Evolutionary conservation across 2,113 vertebrate species (phyloP).

Genomic region (Chlorocebus sabaeus): DNA sequence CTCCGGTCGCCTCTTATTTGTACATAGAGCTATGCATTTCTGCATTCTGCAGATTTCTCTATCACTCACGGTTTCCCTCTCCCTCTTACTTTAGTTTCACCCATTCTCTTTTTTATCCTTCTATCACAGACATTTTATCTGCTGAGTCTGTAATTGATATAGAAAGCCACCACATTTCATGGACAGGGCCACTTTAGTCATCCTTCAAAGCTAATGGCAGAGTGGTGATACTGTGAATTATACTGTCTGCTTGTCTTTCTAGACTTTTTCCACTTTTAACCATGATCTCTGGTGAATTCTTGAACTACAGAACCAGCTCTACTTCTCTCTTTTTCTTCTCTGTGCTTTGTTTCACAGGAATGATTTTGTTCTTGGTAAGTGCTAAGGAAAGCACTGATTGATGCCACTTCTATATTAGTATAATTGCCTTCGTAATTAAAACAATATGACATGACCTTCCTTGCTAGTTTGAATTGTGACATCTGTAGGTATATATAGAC

Average conservation of each 20-base stretch:
- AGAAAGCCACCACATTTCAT: not conserved
- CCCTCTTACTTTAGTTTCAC: not conserved
- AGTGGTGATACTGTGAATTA: not conserved
- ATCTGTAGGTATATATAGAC: not conserved
- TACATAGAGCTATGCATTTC: not conserved
- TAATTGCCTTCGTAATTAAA: not conserved
- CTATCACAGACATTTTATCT: constrained; percentile 12
- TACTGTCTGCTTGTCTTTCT: not conserved
- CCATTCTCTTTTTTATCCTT: not conserved
- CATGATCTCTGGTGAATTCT: not conserved
- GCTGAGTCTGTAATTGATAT: constrained; percentile 38
- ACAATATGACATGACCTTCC: not conserved
- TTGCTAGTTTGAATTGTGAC: not conserved
- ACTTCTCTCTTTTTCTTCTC: not conserved
- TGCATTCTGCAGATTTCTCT: not conserved
- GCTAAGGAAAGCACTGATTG: not conserved
- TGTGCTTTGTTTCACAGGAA: not conserved
- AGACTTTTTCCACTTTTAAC: not conserved
- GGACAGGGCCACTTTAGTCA: not conserved
- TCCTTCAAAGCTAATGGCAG: constrained; percentile 14
- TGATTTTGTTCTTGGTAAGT: not conserved
- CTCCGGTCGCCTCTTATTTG: not conserved
- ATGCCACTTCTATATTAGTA: not conserved
- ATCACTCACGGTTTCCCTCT: not conserved
- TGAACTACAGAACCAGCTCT: not conserved